These are phyloP conservation scores for Eulemur rufifrons DNA, from an alignment of 2,113 vertebrate genomes.

Conservation along the genomic window DNA sequence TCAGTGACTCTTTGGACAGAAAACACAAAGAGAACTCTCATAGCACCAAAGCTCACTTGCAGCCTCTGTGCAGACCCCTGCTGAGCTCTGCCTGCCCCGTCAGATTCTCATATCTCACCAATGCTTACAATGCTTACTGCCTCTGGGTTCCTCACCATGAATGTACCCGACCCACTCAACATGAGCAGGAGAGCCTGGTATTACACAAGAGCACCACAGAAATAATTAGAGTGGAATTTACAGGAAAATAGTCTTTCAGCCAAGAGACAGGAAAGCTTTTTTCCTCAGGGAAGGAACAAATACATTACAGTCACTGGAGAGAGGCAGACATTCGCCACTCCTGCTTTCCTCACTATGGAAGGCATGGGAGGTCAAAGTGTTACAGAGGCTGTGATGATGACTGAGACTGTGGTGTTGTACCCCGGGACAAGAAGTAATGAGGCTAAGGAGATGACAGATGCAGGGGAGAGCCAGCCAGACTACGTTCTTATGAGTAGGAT, in stretches of 20 bases:
- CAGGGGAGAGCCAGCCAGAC: conserved; percentile 33
- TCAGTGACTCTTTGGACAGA: neutral
- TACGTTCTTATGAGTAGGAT: conserved; percentile 48
- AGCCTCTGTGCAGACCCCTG: neutral
- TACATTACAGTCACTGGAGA: conserved; percentile 22
- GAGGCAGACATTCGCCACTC: neutral
- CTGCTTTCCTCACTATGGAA: conserved; percentile 19
- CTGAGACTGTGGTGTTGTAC: conserved; percentile 35
- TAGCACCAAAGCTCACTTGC: neutral
- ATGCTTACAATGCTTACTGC: neutral
- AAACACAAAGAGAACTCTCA: neutral
- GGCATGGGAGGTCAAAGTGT: conserved; percentile 57
- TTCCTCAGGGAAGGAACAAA: conserved; percentile 48
- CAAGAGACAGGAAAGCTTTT: conserved; percentile 27
- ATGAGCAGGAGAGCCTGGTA: neutral
- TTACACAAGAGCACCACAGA: conserved; percentile 29
- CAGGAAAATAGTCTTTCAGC: conserved; percentile 42
- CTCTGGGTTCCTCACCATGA: neutral
- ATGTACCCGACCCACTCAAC: neutral
- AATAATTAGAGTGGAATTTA: conserved; percentile 43
- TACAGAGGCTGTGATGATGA: conserved; percentile 11
- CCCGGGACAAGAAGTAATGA: conserved; percentile 67
- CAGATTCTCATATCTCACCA: neutral
- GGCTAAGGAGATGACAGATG: conserved; percentile 36
- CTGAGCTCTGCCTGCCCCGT: neutral